Conservation (phyloP, 1,140 invertebrate species). For the Drosophila setifemur region DNA sequence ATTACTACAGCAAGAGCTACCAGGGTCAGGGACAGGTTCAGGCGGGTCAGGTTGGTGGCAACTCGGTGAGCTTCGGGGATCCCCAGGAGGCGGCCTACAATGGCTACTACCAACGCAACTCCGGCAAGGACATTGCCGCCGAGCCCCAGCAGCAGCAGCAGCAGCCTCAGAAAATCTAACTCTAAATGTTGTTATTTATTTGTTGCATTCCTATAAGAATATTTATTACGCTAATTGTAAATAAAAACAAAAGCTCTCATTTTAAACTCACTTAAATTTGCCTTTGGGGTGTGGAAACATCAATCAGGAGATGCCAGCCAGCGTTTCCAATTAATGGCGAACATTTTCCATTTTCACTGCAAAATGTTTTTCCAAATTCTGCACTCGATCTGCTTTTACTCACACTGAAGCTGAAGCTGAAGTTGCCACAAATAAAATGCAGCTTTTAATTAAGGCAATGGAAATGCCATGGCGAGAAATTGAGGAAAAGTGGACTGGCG, state of each 20-base stretch:
- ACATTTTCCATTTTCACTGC: slow-evolving; percentile 76
- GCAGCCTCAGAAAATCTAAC: slow-evolving; percentile 53
- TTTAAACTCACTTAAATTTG: slow-evolving; percentile 23
- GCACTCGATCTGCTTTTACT: slow-evolving; percentile 48
- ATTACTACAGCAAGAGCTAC: slow-evolving; percentile 83
- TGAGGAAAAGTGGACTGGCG: slow-evolving; percentile 72
- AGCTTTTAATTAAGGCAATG: slow-evolving; percentile 77
- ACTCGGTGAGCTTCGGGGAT: slow-evolving; percentile 86
- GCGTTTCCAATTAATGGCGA: slow-evolving; percentile 57
- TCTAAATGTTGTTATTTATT: slow-evolving; percentile 57
- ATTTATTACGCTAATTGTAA: slow-evolving; percentile 72
- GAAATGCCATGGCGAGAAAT: slow-evolving; percentile 70
- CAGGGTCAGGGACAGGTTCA: slow-evolving; percentile 49
- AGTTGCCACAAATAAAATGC: slow-evolving; percentile 71
- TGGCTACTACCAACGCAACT: slow-evolving; percentile 85
- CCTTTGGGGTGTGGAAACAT: background rate
- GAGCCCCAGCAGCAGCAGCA: slow-evolving; percentile 37
- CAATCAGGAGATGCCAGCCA: background rate
- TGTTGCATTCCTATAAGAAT: slow-evolving; percentile 74
- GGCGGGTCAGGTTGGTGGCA: slow-evolving; percentile 66
- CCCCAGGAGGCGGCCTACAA: slow-evolving; percentile 87
- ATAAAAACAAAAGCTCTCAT: slow-evolving; percentile 59
- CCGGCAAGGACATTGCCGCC: slow-evolving; percentile 75
- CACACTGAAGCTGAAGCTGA: slow-evolving; percentile 53
- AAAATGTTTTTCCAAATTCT: slow-evolving; percentile 57